Evolutionary conservation across 2,113 vertebrate genomes (phyloP).

Genomic region (Mugil cephalus): DNA sequence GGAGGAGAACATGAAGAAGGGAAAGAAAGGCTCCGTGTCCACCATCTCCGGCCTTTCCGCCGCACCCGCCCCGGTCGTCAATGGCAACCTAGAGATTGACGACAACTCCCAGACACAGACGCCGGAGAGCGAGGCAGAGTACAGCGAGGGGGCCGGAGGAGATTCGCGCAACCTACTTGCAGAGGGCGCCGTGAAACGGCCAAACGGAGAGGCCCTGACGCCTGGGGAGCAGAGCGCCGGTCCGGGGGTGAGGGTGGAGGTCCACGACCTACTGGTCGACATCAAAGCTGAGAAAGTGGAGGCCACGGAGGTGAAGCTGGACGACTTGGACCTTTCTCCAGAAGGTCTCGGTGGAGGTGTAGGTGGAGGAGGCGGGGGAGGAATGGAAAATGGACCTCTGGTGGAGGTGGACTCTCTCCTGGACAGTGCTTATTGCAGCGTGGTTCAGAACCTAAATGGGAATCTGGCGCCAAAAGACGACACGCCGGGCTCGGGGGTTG

Average conservation of each 20-base stretch:
- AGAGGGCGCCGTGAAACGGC: conserved; percentile 87
- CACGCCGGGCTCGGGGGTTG: conserved; percentile 69
- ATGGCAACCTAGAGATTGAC: conserved; percentile 95
- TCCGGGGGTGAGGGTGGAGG: conserved; percentile 92
- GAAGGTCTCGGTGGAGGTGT: conserved; percentile 92
- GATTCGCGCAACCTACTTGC: conserved; percentile 91
- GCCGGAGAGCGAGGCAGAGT: conserved; percentile 96
- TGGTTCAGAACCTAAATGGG: conserved; percentile 96
- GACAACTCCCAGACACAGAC: conserved; percentile 97
- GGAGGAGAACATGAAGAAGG: conserved; percentile 99
- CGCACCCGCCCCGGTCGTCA: conserved; percentile 89
- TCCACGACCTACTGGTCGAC: conserved; percentile 94
- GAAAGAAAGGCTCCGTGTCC: conserved; percentile 97
- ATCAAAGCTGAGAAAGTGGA: conserved; percentile 99
- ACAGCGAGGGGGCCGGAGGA: conserved; percentile 84
- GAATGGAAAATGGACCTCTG: conserved; percentile 92
- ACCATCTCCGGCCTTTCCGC: conserved; percentile 98
- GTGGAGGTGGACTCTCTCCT: conserved; percentile 96
- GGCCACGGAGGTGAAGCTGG: conserved; percentile 97
- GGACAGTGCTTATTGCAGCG: conserved; percentile 96
- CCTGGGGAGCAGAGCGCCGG: conserved; percentile 79
- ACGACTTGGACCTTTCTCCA: conserved; percentile 97
- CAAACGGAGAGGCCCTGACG: conserved; percentile 87
- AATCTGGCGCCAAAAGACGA: conserved; percentile 89
- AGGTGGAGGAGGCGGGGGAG: conserved; percentile 87